Evolutionary conservation across 2,113 vertebrate genomes (phyloP), one percentile per base, ranked within the genome.

Genomic region (Ascaphus truei): DNA sequence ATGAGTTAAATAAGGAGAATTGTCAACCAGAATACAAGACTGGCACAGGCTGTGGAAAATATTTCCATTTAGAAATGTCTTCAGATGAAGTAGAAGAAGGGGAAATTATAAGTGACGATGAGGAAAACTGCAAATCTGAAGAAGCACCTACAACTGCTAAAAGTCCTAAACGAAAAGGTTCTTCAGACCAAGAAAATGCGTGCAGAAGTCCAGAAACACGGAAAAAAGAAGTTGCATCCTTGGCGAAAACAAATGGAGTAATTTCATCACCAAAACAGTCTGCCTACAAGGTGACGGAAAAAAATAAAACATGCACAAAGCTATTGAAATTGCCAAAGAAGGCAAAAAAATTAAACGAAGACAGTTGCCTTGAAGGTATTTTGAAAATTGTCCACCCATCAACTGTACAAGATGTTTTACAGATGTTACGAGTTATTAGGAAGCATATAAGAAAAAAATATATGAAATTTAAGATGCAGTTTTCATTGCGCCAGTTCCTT

Each of bases 401-500:
- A 63, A 90, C 76, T 20, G 22, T 89, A 2, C 90, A 90, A 30
- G 94, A 95, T 50, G 80, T 98, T 29, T 93, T 98, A 91, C 92
- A 93, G 43, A 94, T 92, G 77, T 81, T 98, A 33, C 88, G 80
- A 77, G 78, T 81, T 31, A 84, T 98, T 78, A 92, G 94, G 16
- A 79, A 87, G 4, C 90, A 94, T 75, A 85, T 96, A 74, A 89
- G 96, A 27, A 95, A 91, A 76, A 98, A 87, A 80, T 99, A 98
- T 10, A 98, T 98, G 96, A 98, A 98, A 76, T 95, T 98, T 76
- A 95, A 96, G 74, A 90, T 95, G 45, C 94, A 83, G 6, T 95
- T 99, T 79, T 91, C 95, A 60, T 84, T 88, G 71, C 89, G 90
- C 71, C 93, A 91, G 25, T 99, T 98, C 83, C 89, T 91, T 71